Evolutionary conservation across 2,113 vertebrate genomes (phyloP).

Genomic region (Pongo pygmaeus): DNA sequence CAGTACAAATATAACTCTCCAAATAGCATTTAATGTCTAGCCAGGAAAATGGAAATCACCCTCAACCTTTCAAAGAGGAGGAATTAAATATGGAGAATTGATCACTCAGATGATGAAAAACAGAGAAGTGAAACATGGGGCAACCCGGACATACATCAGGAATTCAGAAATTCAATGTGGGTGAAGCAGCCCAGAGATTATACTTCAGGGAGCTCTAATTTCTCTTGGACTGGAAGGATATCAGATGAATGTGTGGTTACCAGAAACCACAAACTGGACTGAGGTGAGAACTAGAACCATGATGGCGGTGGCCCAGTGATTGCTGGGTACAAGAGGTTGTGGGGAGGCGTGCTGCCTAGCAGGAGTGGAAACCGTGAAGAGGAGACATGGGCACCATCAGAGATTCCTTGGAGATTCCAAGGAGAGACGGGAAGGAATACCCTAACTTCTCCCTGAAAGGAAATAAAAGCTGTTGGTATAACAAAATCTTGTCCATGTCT

Average conservation of each 20-base stretch:
- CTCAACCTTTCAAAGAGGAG: not conserved
- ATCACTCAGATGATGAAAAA: not conserved
- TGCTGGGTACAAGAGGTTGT: not conserved
- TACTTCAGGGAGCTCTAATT: not conserved
- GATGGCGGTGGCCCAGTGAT: not conserved
- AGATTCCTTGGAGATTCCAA: not conserved
- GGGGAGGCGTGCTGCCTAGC: fast-evolving
- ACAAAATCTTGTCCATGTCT: not conserved
- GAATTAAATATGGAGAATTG: not conserved
- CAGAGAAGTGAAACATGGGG: not conserved
- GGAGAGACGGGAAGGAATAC: not conserved
- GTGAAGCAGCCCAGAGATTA: not conserved
- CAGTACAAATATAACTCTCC: not conserved
- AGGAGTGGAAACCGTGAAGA: not conserved
- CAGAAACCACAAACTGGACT: not conserved
- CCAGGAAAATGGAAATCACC: not conserved
- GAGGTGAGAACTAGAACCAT: not conserved
- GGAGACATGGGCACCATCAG: not conserved
- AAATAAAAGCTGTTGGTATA: not conserved
- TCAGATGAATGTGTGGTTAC: not conserved
- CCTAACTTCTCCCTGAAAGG: not conserved
- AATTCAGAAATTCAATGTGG: not conserved
- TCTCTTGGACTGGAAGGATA: not conserved
- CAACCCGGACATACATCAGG: not conserved
- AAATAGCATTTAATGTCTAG: not conserved